Base-by-base conservation (phyloP, 1,140 invertebrate species). In the Apolygus lucorum region DNA sequence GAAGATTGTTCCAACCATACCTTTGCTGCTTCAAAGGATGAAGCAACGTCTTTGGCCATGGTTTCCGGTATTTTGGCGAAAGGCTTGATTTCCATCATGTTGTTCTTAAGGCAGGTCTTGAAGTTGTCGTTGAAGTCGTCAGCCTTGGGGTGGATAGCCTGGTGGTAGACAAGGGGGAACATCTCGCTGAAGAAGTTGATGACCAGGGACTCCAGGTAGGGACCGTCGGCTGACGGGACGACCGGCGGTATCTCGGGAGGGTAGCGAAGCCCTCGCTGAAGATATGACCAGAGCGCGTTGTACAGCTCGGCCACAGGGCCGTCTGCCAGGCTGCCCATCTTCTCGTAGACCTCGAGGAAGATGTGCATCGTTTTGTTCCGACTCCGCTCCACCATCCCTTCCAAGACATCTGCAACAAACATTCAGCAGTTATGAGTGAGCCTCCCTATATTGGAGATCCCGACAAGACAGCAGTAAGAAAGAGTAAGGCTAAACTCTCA, bases 121-220 rank as follows among this genome's bases (percentile, higher is more conserved):
- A 92, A 93, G 59, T 89, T 87, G 1, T 84, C 81, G 2, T 87
- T 88, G 75, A 93, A 88, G 63, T 88, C 84, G 17, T 80, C 80
- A 59, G 82, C 77, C 22, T 66, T 52, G 52, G 68, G 66, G 17
- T 67, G 69, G 21, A 71, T 71, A 17, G 68, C 71, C 71, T 87
- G 86, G 75, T 91, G 89, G 76, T 92, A 94, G 21, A 91, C 89
- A 21, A 91, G 81, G 0, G 90, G 90, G 77, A 94, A 95, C 1
- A 96, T 79, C 21, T 86, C 82, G n/a, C 85, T 82, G 80, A 95
- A 96, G 81, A 95, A 94, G 24, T 83, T 82, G 28, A 82, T 79
- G 1, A 93, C 86, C 4, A 86, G 85, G n/a, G 82, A 79, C 74
- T 86, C 82, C 2, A 87, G 75, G 69, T 83, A 79, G 49, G 83